These are phyloP conservation scores for Sprattus sprattus DNA, from an alignment of 2,113 vertebrate species.

Conservation along the genomic window DNA sequence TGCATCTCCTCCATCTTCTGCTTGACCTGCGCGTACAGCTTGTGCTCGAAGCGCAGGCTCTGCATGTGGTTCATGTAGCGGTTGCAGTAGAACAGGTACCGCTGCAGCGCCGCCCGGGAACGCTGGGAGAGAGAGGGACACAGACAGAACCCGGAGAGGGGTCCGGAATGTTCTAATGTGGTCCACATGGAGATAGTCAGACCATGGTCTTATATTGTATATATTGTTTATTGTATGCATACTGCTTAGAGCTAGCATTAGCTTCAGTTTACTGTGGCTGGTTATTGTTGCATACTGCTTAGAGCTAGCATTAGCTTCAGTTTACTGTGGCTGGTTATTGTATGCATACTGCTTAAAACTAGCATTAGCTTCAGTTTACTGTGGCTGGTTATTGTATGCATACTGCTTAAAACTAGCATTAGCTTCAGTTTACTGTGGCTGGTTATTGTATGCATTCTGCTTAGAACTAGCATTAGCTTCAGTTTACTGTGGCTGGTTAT, in stretches of 20 bases:
- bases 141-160: background rate
- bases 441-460: background rate
- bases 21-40: constrained; percentile 98
- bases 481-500: background rate
- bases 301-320: background rate
- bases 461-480: too few species aligned
- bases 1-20: constrained; percentile 99
- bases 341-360: background rate
- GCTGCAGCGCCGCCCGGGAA: constrained; percentile 94
- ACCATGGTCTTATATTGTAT: background rate
- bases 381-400: background rate
- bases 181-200: background rate
- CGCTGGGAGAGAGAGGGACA: constrained; percentile 69
- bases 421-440: background rate
- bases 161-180: background rate
- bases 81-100: constrained; percentile 99
- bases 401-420: background rate
- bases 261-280: background rate
- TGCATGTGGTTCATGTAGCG: constrained; percentile 99
- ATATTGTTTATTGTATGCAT: background rate
- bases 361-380: too few species aligned
- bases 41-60: constrained; percentile 99
- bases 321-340: background rate
- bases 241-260: too few species aligned
- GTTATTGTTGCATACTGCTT: too few species aligned